phyloP scores from a whole-genome alignment of 2,888 invertebrate species.

The Eulithis testata region DNA sequence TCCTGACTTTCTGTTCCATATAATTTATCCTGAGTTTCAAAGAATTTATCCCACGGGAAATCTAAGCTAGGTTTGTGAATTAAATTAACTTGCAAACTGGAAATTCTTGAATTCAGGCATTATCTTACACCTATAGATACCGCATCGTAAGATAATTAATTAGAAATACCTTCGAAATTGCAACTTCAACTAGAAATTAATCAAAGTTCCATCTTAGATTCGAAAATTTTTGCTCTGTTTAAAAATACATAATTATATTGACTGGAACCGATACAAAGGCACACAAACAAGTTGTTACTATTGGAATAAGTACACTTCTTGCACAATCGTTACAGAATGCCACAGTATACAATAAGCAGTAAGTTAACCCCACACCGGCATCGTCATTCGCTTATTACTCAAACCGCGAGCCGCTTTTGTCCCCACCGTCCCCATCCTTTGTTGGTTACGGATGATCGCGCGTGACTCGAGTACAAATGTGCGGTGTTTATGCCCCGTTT shows the following conservation, averaged over 20 bases:
- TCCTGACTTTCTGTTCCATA: constrained; percentile 22
- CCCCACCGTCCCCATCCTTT: constrained; percentile 51
- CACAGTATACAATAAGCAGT: constrained; percentile 34
- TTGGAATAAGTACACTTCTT: neutral
- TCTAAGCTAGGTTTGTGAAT: constrained; percentile 44
- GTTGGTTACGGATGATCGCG: constrained; percentile 73
- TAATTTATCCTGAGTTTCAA: constrained; percentile 33
- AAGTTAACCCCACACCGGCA: constrained; percentile 21
- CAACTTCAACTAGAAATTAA: neutral
- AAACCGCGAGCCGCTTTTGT: constrained; percentile 39
- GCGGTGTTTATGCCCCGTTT: constrained; percentile 63
- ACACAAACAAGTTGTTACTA: constrained; percentile 8
- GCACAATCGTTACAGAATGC: constrained; percentile 21
- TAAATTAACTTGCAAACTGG: constrained; percentile 47
- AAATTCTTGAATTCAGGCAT: constrained; percentile 26
- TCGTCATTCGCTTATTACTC: constrained; percentile 35
- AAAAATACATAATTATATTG: neutral
- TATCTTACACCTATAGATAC: constrained; percentile 2
- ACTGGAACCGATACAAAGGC: too few relatives aligned
- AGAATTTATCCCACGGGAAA: constrained; percentile 46
- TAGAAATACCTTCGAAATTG: neutral
- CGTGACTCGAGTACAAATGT: constrained; percentile 73
- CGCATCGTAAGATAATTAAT: neutral
- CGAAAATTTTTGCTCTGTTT: neutral
- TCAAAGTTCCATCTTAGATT: neutral